Evolutionary conservation across 2,888 invertebrate species (phyloP).

Genomic region (Tipula vernalis): DNA sequence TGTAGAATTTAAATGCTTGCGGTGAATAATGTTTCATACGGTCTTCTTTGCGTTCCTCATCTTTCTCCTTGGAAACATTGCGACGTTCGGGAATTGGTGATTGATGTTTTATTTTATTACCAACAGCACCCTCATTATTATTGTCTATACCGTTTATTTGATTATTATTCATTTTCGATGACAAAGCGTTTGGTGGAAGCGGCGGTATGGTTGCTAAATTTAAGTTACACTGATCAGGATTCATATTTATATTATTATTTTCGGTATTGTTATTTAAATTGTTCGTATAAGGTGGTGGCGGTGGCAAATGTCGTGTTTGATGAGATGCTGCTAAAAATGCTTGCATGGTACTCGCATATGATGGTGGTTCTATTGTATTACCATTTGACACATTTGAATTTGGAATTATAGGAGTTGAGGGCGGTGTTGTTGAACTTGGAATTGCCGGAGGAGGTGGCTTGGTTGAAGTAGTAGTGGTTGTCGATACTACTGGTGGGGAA

Average conservation of each 20-base stretch:
- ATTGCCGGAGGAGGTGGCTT: constrained; percentile 44
- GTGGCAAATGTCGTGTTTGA: constrained; percentile 43
- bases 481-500: constrained; percentile 32
- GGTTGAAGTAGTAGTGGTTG: constrained; percentile 38
- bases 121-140: constrained; percentile 35
- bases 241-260: constrained; percentile 19
- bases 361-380: constrained; percentile 66
- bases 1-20: constrained; percentile 97
- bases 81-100: constrained; percentile 91
- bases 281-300: constrained; percentile 53
- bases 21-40: constrained; percentile 90
- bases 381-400: constrained; percentile 21
- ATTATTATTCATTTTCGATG: constrained; percentile 24
- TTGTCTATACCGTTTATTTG: constrained; percentile 10
- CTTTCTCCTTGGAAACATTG: constrained; percentile 74
- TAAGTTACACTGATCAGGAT: constrained; percentile 30
- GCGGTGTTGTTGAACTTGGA: constrained; percentile 26
- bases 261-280: constrained; percentile 22
- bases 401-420: constrained; percentile 22
- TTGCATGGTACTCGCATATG: constrained; percentile 85
- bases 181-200: constrained; percentile 38
- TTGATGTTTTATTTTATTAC: constrained; percentile 78
- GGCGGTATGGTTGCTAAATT: constrained; percentile 39
- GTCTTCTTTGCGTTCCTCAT: constrained; percentile 77
- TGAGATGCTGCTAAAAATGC: constrained; percentile 38